Conservation (phyloP, 2,888 invertebrate species). For the Eristalis arbustorum region DNA sequence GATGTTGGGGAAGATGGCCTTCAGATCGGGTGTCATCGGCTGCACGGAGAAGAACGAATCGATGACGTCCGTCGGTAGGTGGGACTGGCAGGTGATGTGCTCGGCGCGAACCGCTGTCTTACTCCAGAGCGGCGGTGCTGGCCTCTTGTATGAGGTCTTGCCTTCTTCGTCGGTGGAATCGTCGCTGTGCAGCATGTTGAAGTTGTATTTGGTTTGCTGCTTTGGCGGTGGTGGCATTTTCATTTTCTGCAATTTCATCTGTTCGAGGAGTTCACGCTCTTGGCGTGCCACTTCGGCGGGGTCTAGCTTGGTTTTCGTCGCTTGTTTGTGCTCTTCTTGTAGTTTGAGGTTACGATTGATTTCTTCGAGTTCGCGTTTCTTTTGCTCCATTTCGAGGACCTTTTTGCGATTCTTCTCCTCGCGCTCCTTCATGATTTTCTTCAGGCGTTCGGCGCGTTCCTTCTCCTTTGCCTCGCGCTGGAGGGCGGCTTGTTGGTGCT, state of each 20-base stretch:
- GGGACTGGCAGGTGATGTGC: slow-evolving; percentile 81
- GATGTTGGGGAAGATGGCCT: slow-evolving; percentile 85
- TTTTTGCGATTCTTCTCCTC: slow-evolving; percentile 78
- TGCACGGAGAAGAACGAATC: slow-evolving; percentile 84
- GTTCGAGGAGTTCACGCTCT: slow-evolving; percentile 75
- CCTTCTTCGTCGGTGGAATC: slow-evolving; percentile 80
- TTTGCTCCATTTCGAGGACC: slow-evolving; percentile 75
- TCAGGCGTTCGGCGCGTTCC: slow-evolving; percentile 77
- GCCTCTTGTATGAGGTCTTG: slow-evolving; percentile 76
- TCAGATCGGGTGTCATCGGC: slow-evolving; percentile 84
- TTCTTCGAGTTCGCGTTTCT: slow-evolving; percentile 77
- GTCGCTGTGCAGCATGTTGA: slow-evolving; percentile 79
- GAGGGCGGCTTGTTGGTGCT: slow-evolving; percentile 77
- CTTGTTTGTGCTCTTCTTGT: slow-evolving; percentile 75
- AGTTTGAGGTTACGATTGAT: slow-evolving; percentile 76
- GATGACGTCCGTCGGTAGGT: slow-evolving; percentile 79
- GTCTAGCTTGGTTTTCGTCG: slow-evolving; percentile 71
- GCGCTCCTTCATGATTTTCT: slow-evolving; percentile 77
- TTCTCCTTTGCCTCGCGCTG: slow-evolving; percentile 79
- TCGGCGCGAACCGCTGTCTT: slow-evolving; percentile 80
- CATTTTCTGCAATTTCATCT: slow-evolving; percentile 74
- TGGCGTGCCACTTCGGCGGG: slow-evolving; percentile 73
- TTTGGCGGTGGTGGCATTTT: slow-evolving; percentile 75
- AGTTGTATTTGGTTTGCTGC: slow-evolving; percentile 75
- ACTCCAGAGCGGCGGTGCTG: slow-evolving; percentile 80